Conservation (phyloP, 2,888 invertebrate species). For the Agonopterix subpropinquella region DNA sequence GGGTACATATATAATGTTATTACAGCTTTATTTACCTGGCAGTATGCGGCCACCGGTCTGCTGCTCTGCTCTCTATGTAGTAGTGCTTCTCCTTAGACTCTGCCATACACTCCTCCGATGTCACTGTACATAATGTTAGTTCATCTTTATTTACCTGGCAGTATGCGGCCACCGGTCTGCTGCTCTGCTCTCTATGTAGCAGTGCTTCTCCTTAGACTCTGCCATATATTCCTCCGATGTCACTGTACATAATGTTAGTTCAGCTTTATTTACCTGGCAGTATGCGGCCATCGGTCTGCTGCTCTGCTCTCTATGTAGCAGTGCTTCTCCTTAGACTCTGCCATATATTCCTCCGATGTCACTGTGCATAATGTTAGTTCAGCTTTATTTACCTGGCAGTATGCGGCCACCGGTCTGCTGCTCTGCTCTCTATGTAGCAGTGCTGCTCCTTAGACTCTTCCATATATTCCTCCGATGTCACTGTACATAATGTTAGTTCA, state of each 20-base stretch:
- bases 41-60: too few relatives aligned
- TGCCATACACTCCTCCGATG: neutral
- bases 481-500: neutral
- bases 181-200: constrained; percentile 19
- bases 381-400: constrained; percentile 28
- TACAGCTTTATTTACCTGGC: too few relatives aligned
- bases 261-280: constrained; percentile 27
- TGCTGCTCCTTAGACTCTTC: constrained; percentile 14
- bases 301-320: too few relatives aligned
- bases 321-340: too few relatives aligned
- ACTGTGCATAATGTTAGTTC: neutral
- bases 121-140: neutral
- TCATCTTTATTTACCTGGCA: constrained; percentile 26
- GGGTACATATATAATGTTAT: too few relatives aligned
- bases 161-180: constrained; percentile 29
- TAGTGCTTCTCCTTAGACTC: too few relatives aligned
- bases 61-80: too few relatives aligned
- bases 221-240: neutral
- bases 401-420: constrained; percentile 27
- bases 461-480: neutral
- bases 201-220: constrained; percentile 16
- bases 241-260: neutral
- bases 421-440: constrained; percentile 21
- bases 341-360: neutral
- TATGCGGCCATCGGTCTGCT: too few relatives aligned